Evolutionary conservation across 2,888 invertebrate genomes (phyloP).

Genomic region (Sesamia inferens): DNA sequence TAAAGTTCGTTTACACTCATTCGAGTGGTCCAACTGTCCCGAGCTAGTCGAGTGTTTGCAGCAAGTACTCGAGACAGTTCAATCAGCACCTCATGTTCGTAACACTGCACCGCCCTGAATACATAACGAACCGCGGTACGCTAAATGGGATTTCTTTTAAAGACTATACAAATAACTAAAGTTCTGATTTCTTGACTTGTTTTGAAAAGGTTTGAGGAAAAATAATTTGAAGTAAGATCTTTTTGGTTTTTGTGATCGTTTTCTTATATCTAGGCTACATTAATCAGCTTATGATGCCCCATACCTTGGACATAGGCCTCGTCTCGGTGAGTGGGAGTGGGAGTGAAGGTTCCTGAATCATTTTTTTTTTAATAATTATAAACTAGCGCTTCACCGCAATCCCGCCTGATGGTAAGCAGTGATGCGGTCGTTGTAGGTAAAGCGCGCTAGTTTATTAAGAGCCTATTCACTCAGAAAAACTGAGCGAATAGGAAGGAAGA

Average conservation of each 20-base stretch:
- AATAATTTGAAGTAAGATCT: constrained; percentile 53
- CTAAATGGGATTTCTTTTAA: constrained; percentile 65
- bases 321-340: too few species aligned
- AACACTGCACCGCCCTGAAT: constrained; percentile 63
- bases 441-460: too few species aligned
- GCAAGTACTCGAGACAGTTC: constrained; percentile 66
- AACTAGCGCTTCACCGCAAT: too few species aligned
- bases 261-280: too few species aligned
- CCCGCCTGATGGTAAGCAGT: too few species aligned
- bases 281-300: too few species aligned
- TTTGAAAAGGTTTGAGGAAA: constrained; percentile 39
- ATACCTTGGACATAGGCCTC: too few species aligned
- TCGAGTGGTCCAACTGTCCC: constrained; percentile 38
- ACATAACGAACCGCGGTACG: constrained; percentile 70
- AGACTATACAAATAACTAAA: constrained; percentile 36
- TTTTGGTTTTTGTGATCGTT: neutral
- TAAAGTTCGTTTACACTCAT: constrained; percentile 50
- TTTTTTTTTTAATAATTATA: too few species aligned
- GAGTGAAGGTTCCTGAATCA: too few species aligned
- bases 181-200: constrained; percentile 34
- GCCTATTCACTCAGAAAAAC: too few species aligned
- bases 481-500: too few species aligned
- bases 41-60: constrained; percentile 57
- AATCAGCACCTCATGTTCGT: constrained; percentile 69
- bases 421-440: too few species aligned